Conservation (phyloP, 2,797 vertebrate species). For the Mastacembelus armatus region DNA sequence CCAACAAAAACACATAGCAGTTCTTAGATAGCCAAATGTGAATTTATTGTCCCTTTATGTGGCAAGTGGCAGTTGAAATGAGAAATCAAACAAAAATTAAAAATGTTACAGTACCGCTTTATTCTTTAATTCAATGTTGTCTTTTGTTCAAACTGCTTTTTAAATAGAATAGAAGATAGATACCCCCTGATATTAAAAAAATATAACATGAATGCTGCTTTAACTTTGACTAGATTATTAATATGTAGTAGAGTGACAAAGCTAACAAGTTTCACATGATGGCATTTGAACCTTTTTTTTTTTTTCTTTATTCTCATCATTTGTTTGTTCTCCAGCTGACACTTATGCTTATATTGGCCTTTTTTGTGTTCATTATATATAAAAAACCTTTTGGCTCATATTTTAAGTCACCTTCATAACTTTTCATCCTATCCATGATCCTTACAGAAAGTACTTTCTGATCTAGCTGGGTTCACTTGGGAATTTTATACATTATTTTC, state of each 20-base stretch:
- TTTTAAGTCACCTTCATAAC: neutral
- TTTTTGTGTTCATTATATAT: slow-evolving; percentile 19
- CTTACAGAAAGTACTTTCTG: slow-evolving; percentile 23
- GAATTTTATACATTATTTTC: slow-evolving; percentile 11
- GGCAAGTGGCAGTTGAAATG: slow-evolving; percentile 64
- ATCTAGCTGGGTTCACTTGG: slow-evolving; percentile 28
- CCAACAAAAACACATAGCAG: slow-evolving; percentile 39
- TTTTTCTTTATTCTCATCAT: too few species aligned
- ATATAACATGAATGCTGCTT: slow-evolving; percentile 78
- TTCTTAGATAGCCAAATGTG: slow-evolving; percentile 61
- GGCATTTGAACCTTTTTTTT: slow-evolving; percentile 16
- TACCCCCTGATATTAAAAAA: slow-evolving; percentile 49
- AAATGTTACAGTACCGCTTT: slow-evolving; percentile 47
- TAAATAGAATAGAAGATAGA: slow-evolving; percentile 54
- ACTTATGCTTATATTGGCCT: slow-evolving; percentile 29
- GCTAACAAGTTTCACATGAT: slow-evolving; percentile 35
- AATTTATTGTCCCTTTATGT: slow-evolving; percentile 63
- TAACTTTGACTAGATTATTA: slow-evolving; percentile 51
- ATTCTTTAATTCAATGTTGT: slow-evolving; percentile 50
- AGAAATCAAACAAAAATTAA: slow-evolving; percentile 52
- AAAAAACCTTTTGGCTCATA: neutral
- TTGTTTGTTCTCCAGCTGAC: slow-evolving; percentile 46
- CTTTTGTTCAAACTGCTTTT: slow-evolving; percentile 47
- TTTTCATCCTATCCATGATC: slow-evolving; percentile 13
- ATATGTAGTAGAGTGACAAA: slow-evolving; percentile 49